These are phyloP conservation scores for Sialis fuliginosa DNA, from an alignment of 2,888 invertebrate genomes.

Conservation along the genomic window DNA sequence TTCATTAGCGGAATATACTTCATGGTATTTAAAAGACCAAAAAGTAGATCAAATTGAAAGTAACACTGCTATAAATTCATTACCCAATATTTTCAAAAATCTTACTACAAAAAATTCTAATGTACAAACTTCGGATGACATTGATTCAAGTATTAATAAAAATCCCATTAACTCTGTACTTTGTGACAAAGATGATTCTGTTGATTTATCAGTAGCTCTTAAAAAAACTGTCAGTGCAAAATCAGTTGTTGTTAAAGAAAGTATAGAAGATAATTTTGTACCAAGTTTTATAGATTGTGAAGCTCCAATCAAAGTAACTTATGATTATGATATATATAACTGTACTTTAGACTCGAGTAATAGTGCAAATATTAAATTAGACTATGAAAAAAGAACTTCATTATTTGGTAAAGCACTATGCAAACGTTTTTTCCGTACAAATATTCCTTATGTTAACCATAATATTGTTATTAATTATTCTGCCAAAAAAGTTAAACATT, in stretches of 20 bases:
- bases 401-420: conserved; percentile 32
- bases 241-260: neutral
- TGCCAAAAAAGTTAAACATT: conserved; percentile 19
- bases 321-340: conserved; percentile 18
- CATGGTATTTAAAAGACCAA: too few species aligned
- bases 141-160: too few species aligned
- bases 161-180: too few species aligned
- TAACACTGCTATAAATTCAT: too few species aligned
- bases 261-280: conserved; percentile 16
- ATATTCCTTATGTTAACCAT: conserved; percentile 12
- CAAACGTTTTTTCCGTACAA: conserved; percentile 17
- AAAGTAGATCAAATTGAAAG: too few species aligned
- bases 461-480: conserved; percentile 8
- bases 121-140: too few species aligned
- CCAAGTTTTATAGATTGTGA: conserved; percentile 23
- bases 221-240: conserved; percentile 14
- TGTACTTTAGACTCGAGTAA: conserved; percentile 18
- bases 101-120: too few species aligned
- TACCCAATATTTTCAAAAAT: too few species aligned
- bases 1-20: too few species aligned
- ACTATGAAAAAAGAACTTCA: conserved; percentile 20
- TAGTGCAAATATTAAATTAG: conserved; percentile 10
- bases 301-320: conserved; percentile 12
- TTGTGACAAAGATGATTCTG: conserved; percentile 9
- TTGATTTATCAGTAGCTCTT: conserved; percentile 27